Conservation (phyloP, 2,888 invertebrate species). For the Tachina fera region DNA sequence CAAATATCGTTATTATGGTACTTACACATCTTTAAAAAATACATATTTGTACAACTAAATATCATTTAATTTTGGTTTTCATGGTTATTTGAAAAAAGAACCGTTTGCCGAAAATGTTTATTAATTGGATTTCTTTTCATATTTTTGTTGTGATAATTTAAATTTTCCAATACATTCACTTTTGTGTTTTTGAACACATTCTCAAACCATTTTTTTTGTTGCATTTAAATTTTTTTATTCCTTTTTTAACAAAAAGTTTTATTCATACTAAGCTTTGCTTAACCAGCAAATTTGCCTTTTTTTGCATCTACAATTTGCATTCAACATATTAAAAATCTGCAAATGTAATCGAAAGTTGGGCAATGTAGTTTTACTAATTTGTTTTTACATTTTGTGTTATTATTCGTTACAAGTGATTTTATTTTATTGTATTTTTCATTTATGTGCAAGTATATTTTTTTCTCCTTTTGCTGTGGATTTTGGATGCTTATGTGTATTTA, state of each 20-base stretch:
- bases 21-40: constrained; percentile 4
- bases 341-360: constrained; percentile 58
- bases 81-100: too few relatives aligned
- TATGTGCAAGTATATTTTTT: not conserved
- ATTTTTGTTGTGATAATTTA: constrained; percentile 46
- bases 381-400: constrained; percentile 33
- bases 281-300: constrained; percentile 51
- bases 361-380: constrained; percentile 1
- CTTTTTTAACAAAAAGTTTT: constrained; percentile 26
- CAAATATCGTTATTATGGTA: too few relatives aligned
- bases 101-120: not conserved
- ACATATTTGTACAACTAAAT: not conserved
- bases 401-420: constrained; percentile 44
- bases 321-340: constrained; percentile 30
- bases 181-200: constrained; percentile 23
- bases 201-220: constrained; percentile 24
- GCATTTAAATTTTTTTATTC: constrained; percentile 22
- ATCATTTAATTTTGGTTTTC: too few relatives aligned
- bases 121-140: constrained; percentile 17
- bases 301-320: constrained; percentile 41
- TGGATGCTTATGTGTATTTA: constrained; percentile 54
- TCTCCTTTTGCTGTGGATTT: constrained; percentile 19
- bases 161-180: constrained; percentile 56
- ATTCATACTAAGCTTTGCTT: constrained; percentile 57
- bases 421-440: constrained; percentile 38